Base-by-base conservation (phyloP, 2,888 invertebrate genomes). In the Cheilosia pagana region DNA sequence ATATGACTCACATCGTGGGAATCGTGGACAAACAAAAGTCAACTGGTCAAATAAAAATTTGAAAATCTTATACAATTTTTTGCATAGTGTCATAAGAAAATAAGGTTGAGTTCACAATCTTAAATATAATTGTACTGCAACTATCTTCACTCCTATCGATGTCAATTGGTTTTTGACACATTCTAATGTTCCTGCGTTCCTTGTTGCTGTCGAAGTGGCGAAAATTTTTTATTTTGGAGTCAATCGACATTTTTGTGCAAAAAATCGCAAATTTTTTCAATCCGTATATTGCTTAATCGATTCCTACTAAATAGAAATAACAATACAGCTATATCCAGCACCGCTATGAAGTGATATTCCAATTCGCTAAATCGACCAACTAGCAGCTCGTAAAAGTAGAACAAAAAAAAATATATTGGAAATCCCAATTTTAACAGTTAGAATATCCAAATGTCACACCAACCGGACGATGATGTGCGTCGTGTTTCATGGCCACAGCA, bases 161-260 rank as follows among this genome's bases (percentile, higher is more conserved):
- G 68, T 68, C 77, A 77, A 77, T 77, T 77, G 68, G 39, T 60
- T 62, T 76, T 79, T 79, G 72, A 79, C 79, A 79, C 21, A 74
- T 72, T 67, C 53, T 67, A 67, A 67, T 60, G 53, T 72, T 72
- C 72, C 39, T 71, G 71, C 72, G 79, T 79, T 79, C 43, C 65
- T 79, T 79, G 79, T 74, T 79, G 72, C 72, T 79, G 79, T 67
- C 67, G 74, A 67, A 79, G 79, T 79, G 74, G 79, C 79, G 79
- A 79, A 60, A 43, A 60, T 25, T 72, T 65, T 65, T 67, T 72
- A 67, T 78, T 71, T 71, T 71, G 57, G 31, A 63, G 57, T 71
- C 53, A 52, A 63, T 62, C 39, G 41, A 77, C 55, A 71, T 63
- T 63, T 71, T 70, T 57, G 50, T 71, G 60, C 45, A 55, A 68